These are phyloP conservation scores for Hypsopygia costalis DNA, from an alignment of 2,888 invertebrate species.

Conservation along the genomic window DNA sequence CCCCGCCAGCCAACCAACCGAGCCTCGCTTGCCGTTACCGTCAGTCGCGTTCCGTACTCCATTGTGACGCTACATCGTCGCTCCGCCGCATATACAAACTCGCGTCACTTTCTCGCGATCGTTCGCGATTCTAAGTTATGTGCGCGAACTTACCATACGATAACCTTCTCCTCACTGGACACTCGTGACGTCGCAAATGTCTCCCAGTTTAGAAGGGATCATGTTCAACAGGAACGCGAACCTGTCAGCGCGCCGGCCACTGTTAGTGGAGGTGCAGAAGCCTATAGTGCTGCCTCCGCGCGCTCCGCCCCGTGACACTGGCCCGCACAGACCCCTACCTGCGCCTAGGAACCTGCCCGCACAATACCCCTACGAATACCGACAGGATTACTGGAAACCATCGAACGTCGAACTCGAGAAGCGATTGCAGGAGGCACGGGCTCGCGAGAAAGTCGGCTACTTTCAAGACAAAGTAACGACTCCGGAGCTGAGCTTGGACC, in stretches of 20 bases:
- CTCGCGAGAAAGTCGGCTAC: conserved; percentile 71
- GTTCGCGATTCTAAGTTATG: conserved; percentile 58
- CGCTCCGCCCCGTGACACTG: conserved; percentile 66
- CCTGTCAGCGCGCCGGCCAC: conserved; percentile 71
- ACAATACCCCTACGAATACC: conserved; percentile 53
- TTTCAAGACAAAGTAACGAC: conserved; percentile 71
- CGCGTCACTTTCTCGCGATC: conserved; percentile 44
- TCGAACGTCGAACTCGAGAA: conserved; percentile 73
- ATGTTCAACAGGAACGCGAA: conserved; percentile 76
- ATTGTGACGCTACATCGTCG: conserved; percentile 31
- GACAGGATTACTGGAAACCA: conserved; percentile 69
- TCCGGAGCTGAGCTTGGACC: conserved; percentile 66
- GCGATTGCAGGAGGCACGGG: conserved; percentile 61
- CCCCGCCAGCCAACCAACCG: conserved; percentile 9
- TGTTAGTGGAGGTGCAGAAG: conserved; percentile 74
- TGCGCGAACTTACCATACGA: conserved; percentile 63
- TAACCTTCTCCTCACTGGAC: conserved; percentile 40
- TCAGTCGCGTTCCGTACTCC: conserved; percentile 49
- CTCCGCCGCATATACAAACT: conserved; percentile 27
- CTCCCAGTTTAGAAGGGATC: conserved; percentile 74
- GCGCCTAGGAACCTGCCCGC: conserved; percentile 51
- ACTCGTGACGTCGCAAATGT: conserved; percentile 73
- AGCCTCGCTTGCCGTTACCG: conserved; percentile 8
- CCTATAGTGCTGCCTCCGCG: conserved; percentile 66
- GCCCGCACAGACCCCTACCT: conserved; percentile 56